Percentiles rank a stretch among this genome's conserved stretches.
Evolutionary conservation across 2,888 invertebrate species (phyloP).

Genomic region (Panzeria rudis): DNA sequence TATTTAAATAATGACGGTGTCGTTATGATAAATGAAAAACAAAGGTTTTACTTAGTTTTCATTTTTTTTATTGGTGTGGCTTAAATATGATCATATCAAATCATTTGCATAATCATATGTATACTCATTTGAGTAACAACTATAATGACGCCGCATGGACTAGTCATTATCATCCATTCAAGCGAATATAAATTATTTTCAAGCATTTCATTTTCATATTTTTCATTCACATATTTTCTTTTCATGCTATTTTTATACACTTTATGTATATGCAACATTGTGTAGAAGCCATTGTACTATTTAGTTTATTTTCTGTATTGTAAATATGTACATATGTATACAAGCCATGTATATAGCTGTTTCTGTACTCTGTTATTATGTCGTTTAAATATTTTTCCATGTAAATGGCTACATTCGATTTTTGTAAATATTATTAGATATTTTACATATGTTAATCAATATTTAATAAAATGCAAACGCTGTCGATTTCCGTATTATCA

Average conservation of each 20-base stretch:
- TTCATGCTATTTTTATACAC: background rate
- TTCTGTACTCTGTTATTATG: conserved; percentile 5
- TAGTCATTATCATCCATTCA: conserved; percentile 51
- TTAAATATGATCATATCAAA: conserved; percentile 9
- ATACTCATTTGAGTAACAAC: conserved; percentile 3
- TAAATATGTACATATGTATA: conserved; percentile 25
- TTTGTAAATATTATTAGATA: conserved; percentile 39
- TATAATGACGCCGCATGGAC: background rate
- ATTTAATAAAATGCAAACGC: conserved; percentile 37
- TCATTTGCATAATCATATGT: conserved; percentile 20
- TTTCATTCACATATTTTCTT: background rate
- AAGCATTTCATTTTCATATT: conserved; percentile 17
- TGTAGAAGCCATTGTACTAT: background rate
- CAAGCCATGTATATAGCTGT: background rate
- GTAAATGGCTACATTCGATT: conserved; percentile 3
- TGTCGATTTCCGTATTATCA: conserved; percentile 17
- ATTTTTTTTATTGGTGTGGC: conserved; percentile 38
- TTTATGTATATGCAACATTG: background rate
- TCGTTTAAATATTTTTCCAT: conserved; percentile 32
- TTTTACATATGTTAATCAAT: background rate
- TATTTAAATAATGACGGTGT: conserved; percentile 31
- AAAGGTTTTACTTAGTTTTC: conserved; percentile 10
- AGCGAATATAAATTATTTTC: conserved; percentile 36
- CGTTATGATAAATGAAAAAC: conserved; percentile 11
- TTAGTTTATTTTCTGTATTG: conserved; percentile 1